Evolutionary conservation across 2,888 invertebrate genomes (phyloP).

Genomic region (Sipha maydis): DNA sequence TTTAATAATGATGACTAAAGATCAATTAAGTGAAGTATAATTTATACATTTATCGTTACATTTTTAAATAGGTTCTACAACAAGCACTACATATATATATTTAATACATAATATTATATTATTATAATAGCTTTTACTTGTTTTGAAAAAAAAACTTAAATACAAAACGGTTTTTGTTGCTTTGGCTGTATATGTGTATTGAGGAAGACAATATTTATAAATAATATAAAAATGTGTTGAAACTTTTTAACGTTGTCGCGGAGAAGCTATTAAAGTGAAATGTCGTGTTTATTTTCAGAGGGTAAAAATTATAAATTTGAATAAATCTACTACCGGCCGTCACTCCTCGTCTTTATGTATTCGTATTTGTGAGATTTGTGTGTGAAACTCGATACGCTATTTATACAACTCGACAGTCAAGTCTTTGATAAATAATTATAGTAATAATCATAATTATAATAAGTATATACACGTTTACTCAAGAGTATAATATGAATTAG

Average conservation of each 20-base stretch:
- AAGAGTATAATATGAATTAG: not conserved
- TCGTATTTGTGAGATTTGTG: conserved; percentile 1
- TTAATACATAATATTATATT: no score
- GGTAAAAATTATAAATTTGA: conserved; percentile 4
- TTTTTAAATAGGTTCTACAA: no score
- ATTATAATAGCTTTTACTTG: no score
- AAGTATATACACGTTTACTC: not conserved
- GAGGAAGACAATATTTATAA: not conserved
- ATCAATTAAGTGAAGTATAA: not conserved
- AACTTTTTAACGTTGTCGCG: not conserved
- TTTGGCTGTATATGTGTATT: not conserved
- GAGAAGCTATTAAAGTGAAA: conserved; percentile 20
- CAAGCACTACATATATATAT: no score
- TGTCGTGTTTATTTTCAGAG: conserved; percentile 49
- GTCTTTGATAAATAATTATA: not conserved
- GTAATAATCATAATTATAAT: not conserved
- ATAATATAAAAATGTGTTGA: not conserved
- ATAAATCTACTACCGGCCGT: conserved; percentile 28
- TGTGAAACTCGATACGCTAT: conserved; percentile 22
- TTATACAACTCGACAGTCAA: not conserved
- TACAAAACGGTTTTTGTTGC: not conserved
- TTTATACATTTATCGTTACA: no score
- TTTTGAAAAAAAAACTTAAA: not conserved
- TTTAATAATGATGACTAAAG: conserved; percentile 8
- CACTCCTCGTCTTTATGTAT: not conserved